Evolutionary conservation across 2,797 vertebrate genomes (phyloP).

Genomic region (Platyrinchus mystaceus): DNA sequence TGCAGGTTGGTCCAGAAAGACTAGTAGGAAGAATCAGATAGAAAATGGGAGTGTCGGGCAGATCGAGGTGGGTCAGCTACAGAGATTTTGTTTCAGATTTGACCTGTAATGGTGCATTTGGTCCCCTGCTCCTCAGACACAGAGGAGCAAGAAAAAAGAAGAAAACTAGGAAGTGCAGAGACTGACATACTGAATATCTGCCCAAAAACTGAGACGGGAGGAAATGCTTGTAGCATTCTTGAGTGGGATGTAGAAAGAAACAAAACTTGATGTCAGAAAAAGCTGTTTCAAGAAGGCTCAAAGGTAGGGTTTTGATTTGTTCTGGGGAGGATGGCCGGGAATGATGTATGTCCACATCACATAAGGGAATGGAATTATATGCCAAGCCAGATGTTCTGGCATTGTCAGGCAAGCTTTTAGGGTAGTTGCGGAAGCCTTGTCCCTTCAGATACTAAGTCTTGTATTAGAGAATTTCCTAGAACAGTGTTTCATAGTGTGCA

Average conservation of each 20-base stretch:
- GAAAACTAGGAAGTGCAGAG: background rate
- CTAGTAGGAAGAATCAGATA: background rate
- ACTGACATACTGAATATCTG: background rate
- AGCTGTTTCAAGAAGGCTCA: background rate
- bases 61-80: fast-evolving
- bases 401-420: background rate
- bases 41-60: background rate
- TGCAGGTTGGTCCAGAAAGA: background rate
- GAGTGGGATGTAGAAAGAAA: background rate
- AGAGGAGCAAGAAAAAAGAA: background rate
- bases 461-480: background rate
- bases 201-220: background rate
- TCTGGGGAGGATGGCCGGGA: background rate
- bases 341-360: background rate
- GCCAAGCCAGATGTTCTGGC: background rate
- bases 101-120: background rate
- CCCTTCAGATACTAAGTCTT: background rate
- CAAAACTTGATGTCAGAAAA: background rate
- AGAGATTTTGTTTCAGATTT: background rate
- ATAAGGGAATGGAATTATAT: background rate
- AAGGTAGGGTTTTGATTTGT: background rate
- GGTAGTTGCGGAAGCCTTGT: background rate
- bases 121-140: background rate
- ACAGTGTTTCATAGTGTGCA: background rate
- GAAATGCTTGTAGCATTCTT: background rate